phyloP scores from a whole-genome alignment of 1,140 invertebrate genomes.

The Eurosta solidaginis region DNA sequence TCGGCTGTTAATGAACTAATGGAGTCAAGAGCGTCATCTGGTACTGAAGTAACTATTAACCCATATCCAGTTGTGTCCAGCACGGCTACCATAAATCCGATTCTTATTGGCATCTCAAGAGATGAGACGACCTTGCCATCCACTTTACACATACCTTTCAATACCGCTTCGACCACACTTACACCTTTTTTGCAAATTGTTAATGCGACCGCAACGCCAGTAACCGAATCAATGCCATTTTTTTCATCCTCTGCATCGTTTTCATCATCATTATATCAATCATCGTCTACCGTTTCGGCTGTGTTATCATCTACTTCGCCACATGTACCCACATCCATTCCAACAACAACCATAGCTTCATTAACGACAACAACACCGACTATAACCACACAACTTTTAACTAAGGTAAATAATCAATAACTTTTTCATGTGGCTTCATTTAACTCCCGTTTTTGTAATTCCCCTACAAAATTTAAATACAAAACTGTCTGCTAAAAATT shows the following conservation, averaged over 20 bases:
- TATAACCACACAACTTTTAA: slow-evolving; percentile 15
- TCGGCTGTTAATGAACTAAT: neutral
- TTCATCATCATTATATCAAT: neutral
- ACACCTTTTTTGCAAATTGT: neutral
- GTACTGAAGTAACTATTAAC: neutral
- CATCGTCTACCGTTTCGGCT: slow-evolving; percentile 11
- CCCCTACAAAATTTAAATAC: neutral
- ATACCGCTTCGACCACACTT: neutral
- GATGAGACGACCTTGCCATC: neutral
- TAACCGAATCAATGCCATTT: slow-evolving; percentile 29
- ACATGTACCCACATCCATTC: neutral
- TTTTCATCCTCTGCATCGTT: neutral
- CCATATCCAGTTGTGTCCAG: neutral
- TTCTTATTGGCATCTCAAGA: neutral
- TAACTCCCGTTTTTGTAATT: neutral
- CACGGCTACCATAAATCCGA: neutral
- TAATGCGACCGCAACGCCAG: slow-evolving; percentile 11
- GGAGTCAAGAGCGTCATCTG: neutral
- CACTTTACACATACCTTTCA: neutral
- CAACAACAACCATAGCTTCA: slow-evolving; percentile 27
- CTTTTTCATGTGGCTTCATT: neutral
- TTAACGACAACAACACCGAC: slow-evolving; percentile 23
- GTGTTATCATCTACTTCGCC: slow-evolving; percentile 9
- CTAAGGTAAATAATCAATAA: slow-evolving; percentile 22
- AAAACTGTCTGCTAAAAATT: neutral